phyloP scores from a whole-genome alignment of 92 coral and sea anemone species.

The Palythoa grandiflora region DNA sequence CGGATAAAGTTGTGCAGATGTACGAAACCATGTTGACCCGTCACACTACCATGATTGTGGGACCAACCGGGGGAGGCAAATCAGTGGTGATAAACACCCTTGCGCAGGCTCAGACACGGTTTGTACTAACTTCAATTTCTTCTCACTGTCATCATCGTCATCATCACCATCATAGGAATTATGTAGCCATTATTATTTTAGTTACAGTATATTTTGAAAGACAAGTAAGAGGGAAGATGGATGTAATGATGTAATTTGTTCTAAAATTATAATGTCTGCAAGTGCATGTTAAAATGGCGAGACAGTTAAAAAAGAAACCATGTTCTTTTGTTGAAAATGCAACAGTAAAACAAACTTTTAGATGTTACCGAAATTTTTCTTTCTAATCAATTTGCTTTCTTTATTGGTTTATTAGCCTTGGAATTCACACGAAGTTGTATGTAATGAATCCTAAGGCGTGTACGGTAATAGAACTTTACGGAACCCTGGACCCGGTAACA shows the following conservation, averaged over 20 bases:
- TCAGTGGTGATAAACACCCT: constrained; percentile 97
- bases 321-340: no score
- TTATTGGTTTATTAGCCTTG: constrained; percentile 67
- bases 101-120: constrained; percentile 99
- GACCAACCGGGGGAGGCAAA: constrained; percentile 99
- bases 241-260: no score
- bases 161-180: neutral
- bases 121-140: constrained; percentile 24
- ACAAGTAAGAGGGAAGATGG: no score
- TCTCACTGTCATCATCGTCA: neutral
- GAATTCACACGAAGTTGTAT: constrained; percentile 91
- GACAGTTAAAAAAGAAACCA: no score
- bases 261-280: no score
- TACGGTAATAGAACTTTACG: constrained; percentile 95
- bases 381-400: no score
- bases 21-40: constrained; percentile 99
- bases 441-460: constrained; percentile 98
- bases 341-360: no score
- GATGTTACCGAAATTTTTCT: neutral
- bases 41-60: constrained; percentile 99
- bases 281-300: no score
- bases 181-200: no score
- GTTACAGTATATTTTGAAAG: no score
- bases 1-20: constrained; percentile 99
- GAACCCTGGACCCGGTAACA: constrained; percentile 97